Evolutionary conservation across 2,113 vertebrate species (phyloP), one percentile per base, ranked within the genome.

Genomic region (Indri indri): DNA sequence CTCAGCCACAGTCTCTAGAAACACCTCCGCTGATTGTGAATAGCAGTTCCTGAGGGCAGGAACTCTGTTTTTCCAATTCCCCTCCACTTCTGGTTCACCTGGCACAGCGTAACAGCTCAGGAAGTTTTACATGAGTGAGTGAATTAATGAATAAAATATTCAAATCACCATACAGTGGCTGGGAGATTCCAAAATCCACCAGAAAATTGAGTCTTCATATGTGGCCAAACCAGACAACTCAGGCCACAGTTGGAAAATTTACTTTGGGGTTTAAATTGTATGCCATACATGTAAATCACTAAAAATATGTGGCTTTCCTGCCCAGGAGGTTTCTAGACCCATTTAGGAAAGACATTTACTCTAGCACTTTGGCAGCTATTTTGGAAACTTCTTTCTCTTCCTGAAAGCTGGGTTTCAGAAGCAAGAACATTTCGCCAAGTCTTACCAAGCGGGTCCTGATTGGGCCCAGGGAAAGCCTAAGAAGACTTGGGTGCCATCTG

Each of bases 191-290:
- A 96, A 77, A 93, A 63, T 81, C 80, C 40, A 82, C 81, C 0
- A 1, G 63, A 90, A 97, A 93, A 95, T 37, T 91, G 63, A 14
- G 84, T 89, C 68, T 73, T 77, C 11, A 6, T 87, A 85, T 89
- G 96, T 94, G 79, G 90, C 73, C 95, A 97, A 96, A 92, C 94
- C 90, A 91, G 93, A 92, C 83, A 95, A 82, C 42, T 70, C 52
- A 83, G 95, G 79, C 89, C 88, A 91, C 82, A 85, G 85, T 79
- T 74, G 47, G 82, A 83, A 95, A 96, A 87, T 89, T 95, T 93
- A 87, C 34, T 97, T 90, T 91, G 68, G 65, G 50, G 45, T 87
- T 96, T 77, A 54, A 95, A n/a, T 88, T 94, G 70, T 91, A 32
- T 54, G 89, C 90, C n/a, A 37, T 79, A 76, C 40, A 96, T 73